Base-by-base conservation (phyloP, 2,888 invertebrate species). In the Drosophila subsilvestris region DNA sequence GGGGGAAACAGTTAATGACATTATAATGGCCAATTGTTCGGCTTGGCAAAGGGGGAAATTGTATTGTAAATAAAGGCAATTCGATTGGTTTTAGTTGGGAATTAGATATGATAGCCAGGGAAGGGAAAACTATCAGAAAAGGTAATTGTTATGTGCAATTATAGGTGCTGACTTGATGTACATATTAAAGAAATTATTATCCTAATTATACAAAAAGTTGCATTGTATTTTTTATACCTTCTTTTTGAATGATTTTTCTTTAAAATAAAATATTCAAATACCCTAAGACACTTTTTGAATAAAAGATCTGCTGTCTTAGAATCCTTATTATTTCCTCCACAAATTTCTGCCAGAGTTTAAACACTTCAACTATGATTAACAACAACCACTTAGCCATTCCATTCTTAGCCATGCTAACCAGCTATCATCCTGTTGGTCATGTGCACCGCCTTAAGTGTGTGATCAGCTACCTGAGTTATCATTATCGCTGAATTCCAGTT, bases 401-500 rank as follows among this genome's bases (percentile, higher is more conserved):
- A 6, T 6, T 37, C 37, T 14, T 42, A 10, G 61, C 29, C 54
- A 54, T 42, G 42, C 56, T 49, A n/a, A n/a, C 49, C 29, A 25
- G 25, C 65, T 27, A 67, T 67, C 53, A 59, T 67, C 68, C 42
- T 12, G 27, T 29, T 63, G 27, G 43, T 22, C 29, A 22, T 18
- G 47, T 32, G 22, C 65, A 44, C 49, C 43, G 44, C 10, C 20
- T 8, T 27, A 14, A 32, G 2, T 37, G 45, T 45, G 17, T 18
- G 66, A 65, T 66, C 66, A 37, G 27, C 32, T 66, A 65, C 66
- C 66, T 67, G 66, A 65, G 75, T 83, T 80, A 80, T 84, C 76
- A 80, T 80, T 80, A 80, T 69, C 84, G 78, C 79, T 80, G 84
- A 76, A 76, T 76, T 65, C 80, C 84, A 76, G 80, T 79, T 79